Conservation (phyloP, 2,888 invertebrate genomes). For the Busseola fusca region DNA sequence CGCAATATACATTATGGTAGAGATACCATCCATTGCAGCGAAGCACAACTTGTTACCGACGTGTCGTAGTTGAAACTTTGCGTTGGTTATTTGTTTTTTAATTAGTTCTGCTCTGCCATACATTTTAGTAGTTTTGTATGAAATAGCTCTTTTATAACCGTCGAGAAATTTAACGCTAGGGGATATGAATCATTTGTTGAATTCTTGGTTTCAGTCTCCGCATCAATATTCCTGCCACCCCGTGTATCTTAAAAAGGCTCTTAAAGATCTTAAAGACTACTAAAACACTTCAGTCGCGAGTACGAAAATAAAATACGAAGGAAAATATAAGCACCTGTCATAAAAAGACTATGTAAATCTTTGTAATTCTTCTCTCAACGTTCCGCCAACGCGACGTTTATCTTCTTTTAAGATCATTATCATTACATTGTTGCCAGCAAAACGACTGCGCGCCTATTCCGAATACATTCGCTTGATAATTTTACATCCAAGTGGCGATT, state of each 20-base stretch:
- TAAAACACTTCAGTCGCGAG: constrained; percentile 29
- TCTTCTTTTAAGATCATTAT: constrained; percentile 58
- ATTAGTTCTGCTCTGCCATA: too few relatives aligned
- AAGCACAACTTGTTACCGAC: background rate
- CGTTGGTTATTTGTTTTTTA: background rate
- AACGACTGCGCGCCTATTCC: constrained; percentile 51
- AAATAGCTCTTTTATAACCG: background rate
- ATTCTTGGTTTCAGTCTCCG: background rate
- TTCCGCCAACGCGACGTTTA: constrained; percentile 38
- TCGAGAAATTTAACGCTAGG: too few relatives aligned
- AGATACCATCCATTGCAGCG: background rate
- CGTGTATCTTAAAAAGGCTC: constrained; percentile 21
- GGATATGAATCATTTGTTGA: background rate
- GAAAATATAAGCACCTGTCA: constrained; percentile 50
- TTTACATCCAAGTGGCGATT: constrained; percentile 56
- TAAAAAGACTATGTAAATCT: constrained; percentile 56
- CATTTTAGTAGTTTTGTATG: background rate
- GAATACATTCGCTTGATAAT: constrained; percentile 63
- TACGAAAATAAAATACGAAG: constrained; percentile 43
- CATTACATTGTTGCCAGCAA: constrained; percentile 53
- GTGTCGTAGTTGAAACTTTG: background rate
- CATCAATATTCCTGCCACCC: background rate
- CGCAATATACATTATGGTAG: background rate
- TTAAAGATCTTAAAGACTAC: constrained; percentile 12
- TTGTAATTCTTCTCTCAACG: constrained; percentile 49